Evolutionary conservation across 1,140 invertebrate species (phyloP).

Genomic region (Acromyrmex heyeri): DNA sequence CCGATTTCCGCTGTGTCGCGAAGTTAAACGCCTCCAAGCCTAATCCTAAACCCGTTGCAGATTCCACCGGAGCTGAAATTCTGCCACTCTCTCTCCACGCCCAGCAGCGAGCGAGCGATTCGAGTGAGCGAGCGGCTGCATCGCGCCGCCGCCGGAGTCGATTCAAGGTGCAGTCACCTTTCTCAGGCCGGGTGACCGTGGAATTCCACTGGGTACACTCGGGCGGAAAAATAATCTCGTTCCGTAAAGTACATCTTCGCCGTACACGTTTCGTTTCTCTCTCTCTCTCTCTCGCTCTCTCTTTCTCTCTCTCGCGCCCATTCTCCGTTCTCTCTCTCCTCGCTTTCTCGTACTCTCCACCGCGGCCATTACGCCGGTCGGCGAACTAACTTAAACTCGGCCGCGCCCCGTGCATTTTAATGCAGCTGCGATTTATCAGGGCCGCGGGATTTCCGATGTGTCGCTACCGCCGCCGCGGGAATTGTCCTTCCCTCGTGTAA

Average conservation of each 20-base stretch:
- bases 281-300: not conserved
- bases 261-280: slow-evolving; percentile 4
- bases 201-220: slow-evolving; percentile 81
- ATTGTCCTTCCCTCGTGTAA: slow-evolving; percentile 14
- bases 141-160: slow-evolving; percentile 59
- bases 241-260: slow-evolving; percentile 69
- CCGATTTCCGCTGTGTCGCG: slow-evolving; percentile 43
- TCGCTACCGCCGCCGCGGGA: slow-evolving; percentile 4
- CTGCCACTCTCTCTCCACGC: slow-evolving; percentile 67
- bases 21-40: slow-evolving; percentile 35
- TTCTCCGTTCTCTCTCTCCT: not conserved
- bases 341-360: not conserved
- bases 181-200: slow-evolving; percentile 76
- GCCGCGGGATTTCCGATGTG: slow-evolving; percentile 41
- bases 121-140: slow-evolving; percentile 21
- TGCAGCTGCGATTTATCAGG: slow-evolving; percentile 52
- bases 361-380: slow-evolving; percentile 55
- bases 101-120: slow-evolving; percentile 17
- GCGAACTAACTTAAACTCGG: slow-evolving; percentile 61
- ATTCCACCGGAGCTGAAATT: slow-evolving; percentile 66
- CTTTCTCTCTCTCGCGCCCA: not conserved
- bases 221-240: slow-evolving; percentile 76
- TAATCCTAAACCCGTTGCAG: slow-evolving; percentile 64
- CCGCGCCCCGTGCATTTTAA: slow-evolving; percentile 67
- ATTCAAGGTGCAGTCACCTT: slow-evolving; percentile 82